Base-by-base conservation (phyloP, 1,140 invertebrate species). In the Stegodyphus mimosarum region DNA sequence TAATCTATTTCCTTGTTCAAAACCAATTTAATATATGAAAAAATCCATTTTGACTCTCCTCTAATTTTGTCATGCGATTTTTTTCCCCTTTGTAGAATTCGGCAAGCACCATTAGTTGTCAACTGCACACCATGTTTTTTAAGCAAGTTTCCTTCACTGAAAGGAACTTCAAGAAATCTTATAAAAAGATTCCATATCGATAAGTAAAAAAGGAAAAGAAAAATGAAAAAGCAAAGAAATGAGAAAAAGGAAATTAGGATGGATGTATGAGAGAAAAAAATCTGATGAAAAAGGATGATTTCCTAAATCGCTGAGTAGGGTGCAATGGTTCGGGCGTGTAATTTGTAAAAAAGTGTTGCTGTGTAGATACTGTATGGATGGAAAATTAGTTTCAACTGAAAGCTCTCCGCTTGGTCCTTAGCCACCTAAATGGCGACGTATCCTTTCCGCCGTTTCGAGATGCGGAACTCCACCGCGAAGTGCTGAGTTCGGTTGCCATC, bases 321-420 rank as follows among this genome's bases (percentile, higher is more conserved):
- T 13, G 9, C 51, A 51, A 55, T 50, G 71, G 53, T 73, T 73
- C 48, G 71, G 50, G 50, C 71, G 71, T 73, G 49, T 73, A 73
- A 73, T 73, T 73, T 73, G 71, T 55, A 51, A 73, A 71, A 33
- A 71, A 53, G 71, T 73, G 71, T 73, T 73, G 71, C 17, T 17
- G 18, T 52, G 53, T 50, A 73, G 7, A 73, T 73, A 53, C 48
- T 9, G 51, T 5, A n/a, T 7, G 71, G 51, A n/a, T 50, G 49
- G 49, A 55, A 51, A 73, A 73, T 73, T 73, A 73, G 71, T 73
- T 52, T 53, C 71, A 55, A 73, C 50, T 73, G 33, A 73, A 17
- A 73, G 50, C 50, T 33, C 33, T 71, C 50, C 49, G 9, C 55
- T 60, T 15, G 9, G 9, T 60, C 15, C 15, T 9, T 60, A 6